Conservation (phyloP, 2,888 invertebrate genomes). For the Blastobasis lacticolella region DNA sequence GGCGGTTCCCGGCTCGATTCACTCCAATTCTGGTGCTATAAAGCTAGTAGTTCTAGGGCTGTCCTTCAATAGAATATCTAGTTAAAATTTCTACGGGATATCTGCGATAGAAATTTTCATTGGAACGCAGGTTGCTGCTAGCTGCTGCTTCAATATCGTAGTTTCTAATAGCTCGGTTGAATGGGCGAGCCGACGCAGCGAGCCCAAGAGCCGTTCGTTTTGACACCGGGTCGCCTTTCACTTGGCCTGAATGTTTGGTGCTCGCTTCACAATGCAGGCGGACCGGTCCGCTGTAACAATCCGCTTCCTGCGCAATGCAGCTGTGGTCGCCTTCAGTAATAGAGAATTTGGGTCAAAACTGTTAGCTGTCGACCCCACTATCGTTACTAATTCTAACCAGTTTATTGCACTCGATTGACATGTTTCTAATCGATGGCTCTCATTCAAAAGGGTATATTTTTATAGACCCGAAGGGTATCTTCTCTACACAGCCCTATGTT, state of each 20-base stretch:
- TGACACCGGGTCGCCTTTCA: constrained; percentile 61
- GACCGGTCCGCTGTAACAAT: constrained; percentile 36
- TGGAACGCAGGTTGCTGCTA: too few species aligned
- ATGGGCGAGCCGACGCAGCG: constrained; percentile 9
- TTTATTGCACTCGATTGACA: too few species aligned
- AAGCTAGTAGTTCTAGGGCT: constrained; percentile 13
- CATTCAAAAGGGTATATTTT: too few species aligned
- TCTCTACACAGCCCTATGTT: constrained; percentile 41
- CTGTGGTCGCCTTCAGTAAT: constrained; percentile 18
- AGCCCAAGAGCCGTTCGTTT: constrained; percentile 38
- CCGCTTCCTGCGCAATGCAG: constrained; percentile 35
- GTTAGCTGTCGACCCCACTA: too few species aligned
- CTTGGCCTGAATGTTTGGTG: constrained; percentile 71
- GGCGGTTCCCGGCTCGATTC: constrained; percentile 29
- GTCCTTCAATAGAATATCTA: not conserved
- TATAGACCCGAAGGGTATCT: not conserved
- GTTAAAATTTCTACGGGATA: too few species aligned
- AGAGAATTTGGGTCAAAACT: too few species aligned
- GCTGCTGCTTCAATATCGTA: too few species aligned
- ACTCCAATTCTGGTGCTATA: constrained; percentile 21
- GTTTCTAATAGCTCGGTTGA: too few species aligned
- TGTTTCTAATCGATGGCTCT: too few species aligned
- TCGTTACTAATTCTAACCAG: too few species aligned
- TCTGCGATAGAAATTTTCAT: too few species aligned
- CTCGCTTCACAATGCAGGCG: constrained; percentile 58